Percentiles rank a stretch among this genome's conserved stretches.
These are phyloP conservation scores for Melanocharis versteri DNA, from an alignment of 2,113 vertebrate genomes.

Conservation along the genomic window DNA sequence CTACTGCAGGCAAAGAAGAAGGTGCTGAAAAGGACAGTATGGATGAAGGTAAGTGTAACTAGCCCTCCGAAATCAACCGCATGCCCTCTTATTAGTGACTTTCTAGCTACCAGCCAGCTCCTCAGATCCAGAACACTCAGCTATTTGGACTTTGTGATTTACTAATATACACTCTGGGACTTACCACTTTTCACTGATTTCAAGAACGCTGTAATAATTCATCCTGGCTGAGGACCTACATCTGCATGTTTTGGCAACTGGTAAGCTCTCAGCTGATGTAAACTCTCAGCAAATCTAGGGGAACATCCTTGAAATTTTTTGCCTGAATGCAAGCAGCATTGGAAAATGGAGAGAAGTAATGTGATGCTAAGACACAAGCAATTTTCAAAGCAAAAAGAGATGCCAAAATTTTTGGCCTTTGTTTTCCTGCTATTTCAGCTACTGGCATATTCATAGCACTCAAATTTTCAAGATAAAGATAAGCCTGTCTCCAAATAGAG, in stretches of 20 bases:
- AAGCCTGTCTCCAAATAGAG: neutral
- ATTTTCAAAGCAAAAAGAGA: neutral
- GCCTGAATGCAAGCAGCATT: neutral
- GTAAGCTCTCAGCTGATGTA: neutral
- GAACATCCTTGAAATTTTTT: neutral
- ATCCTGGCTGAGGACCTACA: neutral
- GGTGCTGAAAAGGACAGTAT: conserved; percentile 18
- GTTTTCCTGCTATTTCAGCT: neutral
- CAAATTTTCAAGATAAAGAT: neutral
- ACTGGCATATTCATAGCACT: neutral
- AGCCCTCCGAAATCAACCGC: neutral
- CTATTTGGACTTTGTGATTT: neutral
- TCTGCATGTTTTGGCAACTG: neutral
- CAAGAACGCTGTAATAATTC: neutral
- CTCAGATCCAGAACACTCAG: neutral
- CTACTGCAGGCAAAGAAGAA: conserved; percentile 4
- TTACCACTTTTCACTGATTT: neutral
- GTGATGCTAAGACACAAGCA: neutral
- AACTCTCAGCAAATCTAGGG: neutral
- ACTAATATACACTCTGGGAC: neutral
- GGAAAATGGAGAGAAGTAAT: neutral
- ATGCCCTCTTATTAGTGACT: neutral
- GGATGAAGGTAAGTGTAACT: conserved; percentile 62
- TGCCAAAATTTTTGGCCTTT: neutral
- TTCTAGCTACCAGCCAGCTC: neutral